phyloP scores from a whole-genome alignment of 53 echinoderm and acorn worm genomes.

The Echinometra lucunter region DNA sequence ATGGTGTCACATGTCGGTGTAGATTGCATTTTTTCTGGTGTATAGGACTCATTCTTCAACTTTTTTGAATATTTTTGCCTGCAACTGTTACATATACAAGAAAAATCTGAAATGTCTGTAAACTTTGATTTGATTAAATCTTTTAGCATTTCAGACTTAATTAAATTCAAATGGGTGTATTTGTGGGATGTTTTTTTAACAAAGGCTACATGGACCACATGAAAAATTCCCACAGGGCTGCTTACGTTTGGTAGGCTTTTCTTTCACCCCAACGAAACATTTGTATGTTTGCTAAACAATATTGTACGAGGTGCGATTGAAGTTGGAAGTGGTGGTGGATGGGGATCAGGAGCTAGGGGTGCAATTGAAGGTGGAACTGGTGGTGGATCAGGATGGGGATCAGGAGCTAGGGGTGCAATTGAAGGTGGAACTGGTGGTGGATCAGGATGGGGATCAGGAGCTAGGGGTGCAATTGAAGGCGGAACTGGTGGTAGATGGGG shows the following conservation, averaged over 20 bases:
- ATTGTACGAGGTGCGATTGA: too few relatives aligned
- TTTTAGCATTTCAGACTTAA: background rate
- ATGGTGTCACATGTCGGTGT: too few relatives aligned
- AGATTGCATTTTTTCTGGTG: constrained; percentile 39
- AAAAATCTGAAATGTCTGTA: background rate
- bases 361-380: too few relatives aligned
- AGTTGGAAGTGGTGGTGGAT: background rate
- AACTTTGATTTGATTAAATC: background rate
- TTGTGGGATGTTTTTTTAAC: background rate
- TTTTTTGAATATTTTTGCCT: constrained; percentile 39
- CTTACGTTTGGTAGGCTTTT: background rate
- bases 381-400: too few relatives aligned
- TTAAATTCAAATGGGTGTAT: background rate
- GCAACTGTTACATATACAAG: constrained; percentile 24
- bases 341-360: background rate
- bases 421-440: too few relatives aligned
- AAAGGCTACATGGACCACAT: background rate
- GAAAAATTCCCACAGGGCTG: background rate
- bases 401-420: too few relatives aligned
- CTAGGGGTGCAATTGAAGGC: background rate
- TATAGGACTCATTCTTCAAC: constrained; percentile 13
- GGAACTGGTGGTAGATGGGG: background rate
- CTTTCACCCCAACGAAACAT: background rate
- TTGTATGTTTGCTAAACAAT: too few relatives aligned
- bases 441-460: too few relatives aligned